Base-by-base conservation (phyloP, 2,888 invertebrate species). In the Polyploca ridens region DNA sequence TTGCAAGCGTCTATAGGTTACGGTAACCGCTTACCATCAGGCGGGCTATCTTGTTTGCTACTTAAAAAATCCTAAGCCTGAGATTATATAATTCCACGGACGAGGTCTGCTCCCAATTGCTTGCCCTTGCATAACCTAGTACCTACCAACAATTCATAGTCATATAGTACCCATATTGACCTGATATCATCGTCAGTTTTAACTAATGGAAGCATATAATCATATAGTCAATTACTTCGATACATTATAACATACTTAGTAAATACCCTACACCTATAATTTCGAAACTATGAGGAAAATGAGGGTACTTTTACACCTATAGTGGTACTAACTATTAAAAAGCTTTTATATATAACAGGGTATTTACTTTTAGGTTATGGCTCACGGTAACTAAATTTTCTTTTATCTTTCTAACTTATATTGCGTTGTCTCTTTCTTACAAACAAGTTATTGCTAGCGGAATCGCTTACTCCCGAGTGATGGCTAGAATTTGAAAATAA, bases 281-380 rank as follows among this genome's bases (percentile, higher is more conserved):
- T 49, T 49, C 5, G 7, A 14, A 49, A 16, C 49, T 14, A 49
- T 49, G 16, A 16, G 16, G 49, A 7, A 7, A 46, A 46, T 46
- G 1, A 46, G 46, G 46, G 46, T 46, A 35, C 7, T 0, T 5
- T 1, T 49, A 49, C 16, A 49, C 1, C 27, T 27, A 16, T 16
- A 16, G 49, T 16, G 16, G 6, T 16, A 16, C 16, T 16, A 49
- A 44, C 44, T 44, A 16, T 49, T 49, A 49, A 49, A 49, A 49
- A 49, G 7, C 49, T 49, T 5, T 49, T 49, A 16, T 16, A 49
- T 16, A 16, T 6, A 49, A 49, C 7, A 49, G 16, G 46, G 16
- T 49, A 49, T 49, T 49, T 49, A 49, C 49, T 49, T 49, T 49
- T 16, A 49, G 16, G 16, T 49, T 49, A 49, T 8, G 49, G 49